phyloP scores from a whole-genome alignment of 2,113 vertebrate species.

The Gopherus evgoodei region DNA sequence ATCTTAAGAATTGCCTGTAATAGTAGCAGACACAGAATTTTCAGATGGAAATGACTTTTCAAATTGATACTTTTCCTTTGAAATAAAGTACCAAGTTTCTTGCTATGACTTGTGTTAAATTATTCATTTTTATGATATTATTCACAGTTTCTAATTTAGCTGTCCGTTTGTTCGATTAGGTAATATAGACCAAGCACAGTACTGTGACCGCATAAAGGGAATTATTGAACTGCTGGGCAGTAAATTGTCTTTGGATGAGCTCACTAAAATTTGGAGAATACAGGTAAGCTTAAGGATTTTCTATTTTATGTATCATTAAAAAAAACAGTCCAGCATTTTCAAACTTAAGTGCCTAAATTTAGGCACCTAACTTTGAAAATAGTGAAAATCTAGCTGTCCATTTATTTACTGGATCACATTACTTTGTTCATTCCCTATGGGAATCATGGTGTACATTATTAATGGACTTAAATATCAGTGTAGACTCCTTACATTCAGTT shows the following conservation, averaged over 20 bases:
- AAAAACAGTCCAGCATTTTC: background rate
- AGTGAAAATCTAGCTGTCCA: background rate
- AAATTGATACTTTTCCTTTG: background rate
- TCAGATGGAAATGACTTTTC: background rate
- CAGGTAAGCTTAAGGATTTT: conserved; percentile 83
- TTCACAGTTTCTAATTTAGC: background rate
- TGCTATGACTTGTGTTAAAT: background rate
- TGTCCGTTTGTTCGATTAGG: conserved; percentile 79
- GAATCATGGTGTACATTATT: background rate
- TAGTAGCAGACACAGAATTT: background rate
- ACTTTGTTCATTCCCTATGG: background rate
- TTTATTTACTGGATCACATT: background rate
- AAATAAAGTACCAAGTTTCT: background rate
- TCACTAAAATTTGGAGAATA: conserved; percentile 98
- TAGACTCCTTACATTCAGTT: background rate
- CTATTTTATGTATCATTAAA: background rate
- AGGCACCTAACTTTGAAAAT: background rate
- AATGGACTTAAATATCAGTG: background rate
- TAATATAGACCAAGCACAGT: conserved; percentile 98
- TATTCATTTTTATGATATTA: background rate
- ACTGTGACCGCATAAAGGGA: conserved; percentile 99
- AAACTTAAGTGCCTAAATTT: background rate
- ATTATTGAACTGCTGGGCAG: conserved; percentile 98
- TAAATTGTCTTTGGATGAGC: conserved; percentile 96
- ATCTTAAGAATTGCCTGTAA: background rate